Base-by-base conservation (phyloP, 2,888 invertebrate species). In the Thelaira solivaga region DNA sequence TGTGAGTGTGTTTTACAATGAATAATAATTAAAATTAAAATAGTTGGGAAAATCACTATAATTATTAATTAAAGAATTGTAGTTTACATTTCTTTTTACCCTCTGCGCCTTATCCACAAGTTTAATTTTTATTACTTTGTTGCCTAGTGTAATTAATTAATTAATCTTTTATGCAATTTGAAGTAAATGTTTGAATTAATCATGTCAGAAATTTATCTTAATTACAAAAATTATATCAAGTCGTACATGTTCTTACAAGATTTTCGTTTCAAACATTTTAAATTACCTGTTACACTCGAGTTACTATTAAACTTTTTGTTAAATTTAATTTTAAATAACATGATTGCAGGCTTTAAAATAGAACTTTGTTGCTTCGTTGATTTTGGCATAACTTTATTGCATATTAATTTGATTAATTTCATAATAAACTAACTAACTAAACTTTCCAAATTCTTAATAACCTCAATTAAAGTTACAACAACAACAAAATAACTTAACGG, bases 361-460 rank as follows among this genome's bases (percentile, higher is more conserved):
- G 47, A 64, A n/a, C n/a, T 64, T 72, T 47, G 64, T 47, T 64
- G 72, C 72, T 55, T 72, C 47, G 43, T 18, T 72, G 72, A 64
- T 55, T 72, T 53, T 34, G 16, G 6, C 68, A 20, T 26, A 31
- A 4, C 7, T 36, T n/a, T 24, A 16, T 10, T 4, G 13, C 4
- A 20, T n/a, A 22, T 1, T 43, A 31, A 31, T 10, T 45, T 22
- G n/a, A 22, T 39, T 34, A 13, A 10, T 39, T 39, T 22, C 8
- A 6, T n/a, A 31, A 47, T 34, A 34, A 24, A 4, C 29, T 13
- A 59, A 13, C n/a, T n/a, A 10, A 55, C 36, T 5, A 3, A 61
- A 72, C 76, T 72, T 76, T 72, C 71, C 55, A 76, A 76, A 71
- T 55, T 64, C 16, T 65, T 71, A 59, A 65, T 53, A 72, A 41